Percentiles rank a stretch among this genome's conserved stretches.
Conservation (phyloP, 2,113 vertebrate species). For the Dascyllus trimaculatus region DNA sequence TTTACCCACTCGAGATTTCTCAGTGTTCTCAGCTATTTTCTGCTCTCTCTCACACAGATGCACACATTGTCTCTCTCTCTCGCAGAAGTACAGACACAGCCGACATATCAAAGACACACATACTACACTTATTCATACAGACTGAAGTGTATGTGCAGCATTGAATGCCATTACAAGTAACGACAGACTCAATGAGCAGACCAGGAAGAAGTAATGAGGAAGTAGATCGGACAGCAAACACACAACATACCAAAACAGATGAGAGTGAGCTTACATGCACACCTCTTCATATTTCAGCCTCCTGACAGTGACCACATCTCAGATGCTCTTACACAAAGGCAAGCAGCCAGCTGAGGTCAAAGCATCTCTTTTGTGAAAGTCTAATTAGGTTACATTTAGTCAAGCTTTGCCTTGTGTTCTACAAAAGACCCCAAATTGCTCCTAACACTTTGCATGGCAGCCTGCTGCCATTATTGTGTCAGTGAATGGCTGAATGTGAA, state of each 20-base stretch:
- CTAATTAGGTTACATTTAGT: neutral
- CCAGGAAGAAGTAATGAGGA: neutral
- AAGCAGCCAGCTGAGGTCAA: neutral
- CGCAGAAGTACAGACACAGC: neutral
- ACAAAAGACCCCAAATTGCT: neutral
- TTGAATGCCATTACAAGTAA: neutral
- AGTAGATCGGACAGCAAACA: neutral
- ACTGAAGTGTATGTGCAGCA: neutral
- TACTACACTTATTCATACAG: neutral
- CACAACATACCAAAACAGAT: neutral
- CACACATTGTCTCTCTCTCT: neutral
- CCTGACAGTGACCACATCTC: neutral
- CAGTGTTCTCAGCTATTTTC: constrained; percentile 25
- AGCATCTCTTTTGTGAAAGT: neutral
- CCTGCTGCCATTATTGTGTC: too few species aligned
- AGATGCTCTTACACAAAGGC: constrained; percentile 1
- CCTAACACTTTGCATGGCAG: neutral
- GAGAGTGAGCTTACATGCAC: neutral
- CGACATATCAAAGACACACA: neutral
- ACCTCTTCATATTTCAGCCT: neutral
- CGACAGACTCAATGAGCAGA: neutral
- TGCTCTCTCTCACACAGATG: neutral
- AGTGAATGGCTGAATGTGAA: neutral
- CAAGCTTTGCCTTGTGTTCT: neutral
- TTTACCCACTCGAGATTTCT: constrained; percentile 34